A percentile compares a stretch with the other conserved stretches of the same genome.
Evolutionary conservation across 1,140 invertebrate species (phyloP).

Genomic region (Yoshiicerus persimilis): DNA sequence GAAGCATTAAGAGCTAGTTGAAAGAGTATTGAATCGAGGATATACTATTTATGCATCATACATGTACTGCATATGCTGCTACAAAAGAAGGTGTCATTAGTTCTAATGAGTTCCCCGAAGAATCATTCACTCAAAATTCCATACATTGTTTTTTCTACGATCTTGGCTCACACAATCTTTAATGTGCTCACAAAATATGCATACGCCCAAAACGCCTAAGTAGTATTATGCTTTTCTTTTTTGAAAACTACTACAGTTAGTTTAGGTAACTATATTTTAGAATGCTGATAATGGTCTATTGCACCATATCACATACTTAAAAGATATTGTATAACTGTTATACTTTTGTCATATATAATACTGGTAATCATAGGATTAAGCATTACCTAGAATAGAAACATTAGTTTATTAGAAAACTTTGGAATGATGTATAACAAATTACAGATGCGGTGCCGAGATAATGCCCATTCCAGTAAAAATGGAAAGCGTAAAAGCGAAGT

Average conservation of each 20-base stretch:
- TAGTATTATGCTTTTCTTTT: too few relatives aligned
- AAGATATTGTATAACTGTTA: too few relatives aligned
- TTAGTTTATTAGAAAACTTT: not conserved
- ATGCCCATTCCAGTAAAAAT: not conserved
- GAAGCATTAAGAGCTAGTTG: not conserved
- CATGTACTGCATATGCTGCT: not conserved
- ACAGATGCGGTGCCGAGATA: not conserved
- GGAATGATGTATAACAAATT: not conserved
- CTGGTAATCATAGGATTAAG: not conserved
- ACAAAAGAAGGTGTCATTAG: not conserved
- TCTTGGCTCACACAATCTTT: not conserved
- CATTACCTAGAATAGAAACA: not conserved
- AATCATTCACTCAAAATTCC: not conserved
- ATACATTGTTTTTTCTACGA: not conserved
- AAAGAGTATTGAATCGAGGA: not conserved
- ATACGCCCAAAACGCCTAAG: not conserved
- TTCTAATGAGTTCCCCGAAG: not conserved
- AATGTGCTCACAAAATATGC: not conserved
- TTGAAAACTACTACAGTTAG: too few relatives aligned
- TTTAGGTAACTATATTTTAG: not conserved
- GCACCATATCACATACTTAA: too few relatives aligned
- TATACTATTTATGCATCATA: not conserved
- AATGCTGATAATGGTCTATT: too few relatives aligned
- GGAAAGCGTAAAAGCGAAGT: not conserved
- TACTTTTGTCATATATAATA: too few relatives aligned